Base-by-base conservation (phyloP, 2,113 vertebrate genomes). In the Pollimyrus isidori region DNA sequence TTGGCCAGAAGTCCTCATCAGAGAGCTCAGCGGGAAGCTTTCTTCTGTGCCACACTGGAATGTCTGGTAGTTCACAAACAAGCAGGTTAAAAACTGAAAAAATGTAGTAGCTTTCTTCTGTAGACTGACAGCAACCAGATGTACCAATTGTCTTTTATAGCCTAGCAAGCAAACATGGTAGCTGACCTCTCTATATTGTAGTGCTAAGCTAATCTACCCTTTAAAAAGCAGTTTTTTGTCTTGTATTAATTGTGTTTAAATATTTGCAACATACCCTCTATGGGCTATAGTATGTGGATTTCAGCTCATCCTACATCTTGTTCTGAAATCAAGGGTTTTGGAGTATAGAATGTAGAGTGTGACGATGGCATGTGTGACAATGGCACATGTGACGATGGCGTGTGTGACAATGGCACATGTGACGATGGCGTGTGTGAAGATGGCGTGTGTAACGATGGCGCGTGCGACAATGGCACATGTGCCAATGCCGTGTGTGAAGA, bases 361-460 rank as follows among this genome's bases (percentile, higher is more conserved):
- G 50, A n/a, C 50, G 50, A 52, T 4, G 13, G 49, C 49, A 0
- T 0, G 2, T 50, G 49, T 50, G 49, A 49, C 1, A 0, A 52
- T 5, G 53, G 21, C 7, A 0, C 1, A 2, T 58, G 21, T 58
- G 1, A 49, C 0, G 0, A 49, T 49, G 48, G 3, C 13, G 0
- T 0, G 2, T 52, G 15, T 52, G 3, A 52, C 17, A 0, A 53
- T 5, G 53, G 19, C 0, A 0, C 0, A 0, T 23, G 6, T 58
- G 0, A 52, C 3, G 0, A 52, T 17, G 53, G 19, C 48, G 2
- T 4, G 0, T 56, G 1, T 52, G 50, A 52, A 3, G 1, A 52
- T 52, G 13, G 50, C 15, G 0, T 49, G 15, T 52, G 50, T 4
- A 15, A 52, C 15, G 0, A 52, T 17, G 53, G 53, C 0, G 1